phyloP scores from a whole-genome alignment of 37 sponge, comb jelly and placozoan species.

The Cladorhizidae sp. region DNA sequence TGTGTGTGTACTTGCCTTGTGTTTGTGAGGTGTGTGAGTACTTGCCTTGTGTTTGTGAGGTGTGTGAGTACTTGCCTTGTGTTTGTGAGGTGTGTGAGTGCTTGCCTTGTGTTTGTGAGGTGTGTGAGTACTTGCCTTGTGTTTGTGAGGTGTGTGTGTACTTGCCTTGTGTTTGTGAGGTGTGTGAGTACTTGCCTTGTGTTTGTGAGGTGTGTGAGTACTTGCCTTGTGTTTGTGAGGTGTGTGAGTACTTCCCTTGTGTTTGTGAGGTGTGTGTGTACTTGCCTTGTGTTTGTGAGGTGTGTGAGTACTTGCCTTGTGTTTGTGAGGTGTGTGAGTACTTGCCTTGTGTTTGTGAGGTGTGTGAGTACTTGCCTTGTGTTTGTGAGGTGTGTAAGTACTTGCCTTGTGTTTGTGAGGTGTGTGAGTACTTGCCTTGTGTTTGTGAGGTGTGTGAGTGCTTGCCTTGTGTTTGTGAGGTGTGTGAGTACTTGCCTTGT shows the following conservation, averaged over 20 bases:
- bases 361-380: not conserved
- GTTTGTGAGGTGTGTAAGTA: not conserved
- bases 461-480: not conserved
- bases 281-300: too few relatives aligned
- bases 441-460: not conserved
- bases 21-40: not conserved
- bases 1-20: conserved; percentile 6
- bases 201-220: not conserved
- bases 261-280: conserved; percentile 29
- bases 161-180: too few relatives aligned
- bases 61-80: not conserved
- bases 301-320: not conserved
- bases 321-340: not conserved
- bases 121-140: not conserved
- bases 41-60: not conserved
- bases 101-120: not conserved
- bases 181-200: not conserved
- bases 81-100: not conserved
- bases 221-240: not conserved
- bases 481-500: too few relatives aligned
- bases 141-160: conserved; percentile 29
- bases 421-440: not conserved
- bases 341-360: not conserved
- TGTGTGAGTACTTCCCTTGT: not conserved
- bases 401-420: not conserved